A percentile compares a stretch with the other conserved stretches of the same genome.
Conservation (phyloP, 1,140 invertebrate species). For the Mamestra configurata region DNA sequence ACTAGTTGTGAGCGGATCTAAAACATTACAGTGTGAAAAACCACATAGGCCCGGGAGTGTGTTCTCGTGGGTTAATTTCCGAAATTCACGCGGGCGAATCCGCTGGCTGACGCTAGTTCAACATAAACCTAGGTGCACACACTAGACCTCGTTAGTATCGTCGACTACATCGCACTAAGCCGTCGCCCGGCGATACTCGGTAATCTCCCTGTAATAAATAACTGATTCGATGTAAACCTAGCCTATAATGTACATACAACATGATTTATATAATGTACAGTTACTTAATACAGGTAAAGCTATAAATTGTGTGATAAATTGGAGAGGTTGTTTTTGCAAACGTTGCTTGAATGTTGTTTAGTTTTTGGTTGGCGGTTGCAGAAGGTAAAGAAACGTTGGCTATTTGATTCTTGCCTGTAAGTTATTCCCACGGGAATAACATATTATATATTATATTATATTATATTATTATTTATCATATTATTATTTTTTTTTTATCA, state of each 20-base stretch:
- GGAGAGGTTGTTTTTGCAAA: neutral
- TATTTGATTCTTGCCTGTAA: too few species aligned
- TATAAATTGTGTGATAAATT: neutral
- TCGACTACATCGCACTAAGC: conserved; percentile 23
- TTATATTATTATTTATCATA: too few species aligned
- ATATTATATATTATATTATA: too few species aligned
- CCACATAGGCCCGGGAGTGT: too few species aligned
- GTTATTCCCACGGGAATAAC: too few species aligned
- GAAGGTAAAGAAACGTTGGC: too few species aligned
- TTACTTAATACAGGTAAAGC: neutral
- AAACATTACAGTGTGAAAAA: too few species aligned
- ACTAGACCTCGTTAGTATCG: neutral
- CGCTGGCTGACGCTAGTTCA: neutral
- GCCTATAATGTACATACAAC: conserved; percentile 6
- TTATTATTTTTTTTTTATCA: too few species aligned
- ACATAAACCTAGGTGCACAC: neutral
- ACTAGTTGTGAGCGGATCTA: too few species aligned
- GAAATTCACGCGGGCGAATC: too few species aligned
- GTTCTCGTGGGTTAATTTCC: too few species aligned
- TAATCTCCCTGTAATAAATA: conserved; percentile 34
- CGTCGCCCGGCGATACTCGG: conserved; percentile 13
- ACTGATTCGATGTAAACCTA: conserved; percentile 31
- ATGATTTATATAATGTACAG: conserved; percentile 13
- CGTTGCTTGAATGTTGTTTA: neutral
- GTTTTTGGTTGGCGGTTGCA: neutral